Evolutionary conservation across 2,888 invertebrate genomes (phyloP), one percentile per base, ranked within the genome.

Genomic region (Coenonympha glycerion): DNA sequence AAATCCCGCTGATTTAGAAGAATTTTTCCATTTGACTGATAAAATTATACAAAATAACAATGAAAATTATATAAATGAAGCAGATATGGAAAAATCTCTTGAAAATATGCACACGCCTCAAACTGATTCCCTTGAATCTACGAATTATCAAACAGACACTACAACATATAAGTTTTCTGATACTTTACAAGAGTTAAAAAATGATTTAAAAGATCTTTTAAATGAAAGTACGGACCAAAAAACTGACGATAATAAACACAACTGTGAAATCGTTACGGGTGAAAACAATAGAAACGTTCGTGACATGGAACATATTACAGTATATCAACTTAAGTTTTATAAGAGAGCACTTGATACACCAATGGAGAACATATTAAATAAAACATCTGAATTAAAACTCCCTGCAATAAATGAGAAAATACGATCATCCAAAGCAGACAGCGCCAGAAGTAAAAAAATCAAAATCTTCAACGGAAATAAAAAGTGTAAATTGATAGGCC

Each of bases 261-360:
- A 63, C 33, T 58, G 13, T 19, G 19, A n/a, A 41, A 33, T 47
- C 56, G 46, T 59, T 61, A 49, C 53, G 49, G 54, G 61, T 30
- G 58, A 65, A 47, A 40, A 42, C 5, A 65, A 62, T 49, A 73
- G 60, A 59, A 72, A 73, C 36, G 70, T 79, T 9, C 68, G 71
- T 54, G 77, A 81, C 52, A 72, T 86, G 81, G 84, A 83, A 64
- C 83, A 85, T 56, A 81, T 85, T 40, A 79, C 81, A 33, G 72
- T 84, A 40, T 86, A 84, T 62, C 73, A 76, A 61, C 56, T 79
- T 28, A 76, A 79, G 59, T 69, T 73, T 53, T 70, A 68, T 54
- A 74, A 77, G 47, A 62, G 65, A 52, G 61, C 63, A 52, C 30
- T 48, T 42, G 64, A 49, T 34, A 48, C 22, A 46, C 48, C 30